Evolutionary conservation across 2,797 vertebrate genomes (phyloP), one percentile per base, ranked within the genome.

Genomic region (Mus minutoides): DNA sequence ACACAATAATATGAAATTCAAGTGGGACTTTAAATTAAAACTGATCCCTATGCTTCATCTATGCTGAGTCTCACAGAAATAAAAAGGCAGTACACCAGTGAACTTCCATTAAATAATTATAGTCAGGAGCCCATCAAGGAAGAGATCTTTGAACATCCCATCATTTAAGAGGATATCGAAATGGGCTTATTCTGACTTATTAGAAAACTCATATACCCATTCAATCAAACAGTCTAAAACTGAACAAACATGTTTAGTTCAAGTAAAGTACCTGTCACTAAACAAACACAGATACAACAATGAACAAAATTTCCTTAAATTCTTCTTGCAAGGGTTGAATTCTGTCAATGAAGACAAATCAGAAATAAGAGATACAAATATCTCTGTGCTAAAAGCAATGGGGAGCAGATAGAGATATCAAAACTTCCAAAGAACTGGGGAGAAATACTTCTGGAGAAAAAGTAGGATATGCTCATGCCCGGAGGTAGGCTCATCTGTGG

Each of bases 211-310:
- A 40, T 62, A n/a, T 31, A 46, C 60, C 92, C 40, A 92, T 77
- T 58, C 34, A 84, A 14, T 24, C 31, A 40, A 71, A 75, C 4
- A 84, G 24, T 21, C 82, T 76, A 43, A 93, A 95, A 49, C 9
- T 49, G 49, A 49, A 49, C 49, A 49, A 75, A 60, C 54, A 69
- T 0, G 43, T 22, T 64, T 22, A 71, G 22, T 67, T 90, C 46
- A 94, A 76, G 88, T 82, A 85, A 82, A 29, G 64, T 82, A 1
- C 37, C 7, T 78, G 24, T 10, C 34, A 56, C 8, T 52, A 31
- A 96, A 62, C 46, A 93, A 85, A 14, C 37, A 94, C 77, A 60
- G 95, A 78, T 58, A 95, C 0, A 92, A 31, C 21, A 87, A 10
- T 76, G 14, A 90, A 69, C 11, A 83, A 90, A 79, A 34, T 56